Evolutionary conservation across 2,113 vertebrate genomes (phyloP).

Genomic region (Sylvietta virens): DNA sequence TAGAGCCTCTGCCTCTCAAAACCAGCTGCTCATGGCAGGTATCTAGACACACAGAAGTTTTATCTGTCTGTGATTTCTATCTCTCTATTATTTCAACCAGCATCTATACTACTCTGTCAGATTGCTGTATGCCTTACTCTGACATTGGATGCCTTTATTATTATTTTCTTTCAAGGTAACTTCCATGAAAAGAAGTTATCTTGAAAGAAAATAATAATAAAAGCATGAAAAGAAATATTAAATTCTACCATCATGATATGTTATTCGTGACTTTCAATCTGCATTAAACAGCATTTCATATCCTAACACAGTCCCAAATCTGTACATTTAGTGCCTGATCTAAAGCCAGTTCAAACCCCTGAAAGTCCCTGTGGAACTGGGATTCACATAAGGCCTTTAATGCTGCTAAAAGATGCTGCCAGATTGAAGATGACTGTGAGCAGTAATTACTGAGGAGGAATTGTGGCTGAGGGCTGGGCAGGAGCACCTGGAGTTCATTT

Average conservation of each 20-base stretch:
- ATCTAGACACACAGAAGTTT: neutral
- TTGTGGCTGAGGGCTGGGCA: neutral
- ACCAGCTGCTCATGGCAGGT: neutral
- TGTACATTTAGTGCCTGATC: neutral
- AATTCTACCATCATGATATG: neutral
- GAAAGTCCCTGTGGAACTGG: neutral
- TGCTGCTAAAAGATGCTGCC: neutral
- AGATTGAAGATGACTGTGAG: neutral
- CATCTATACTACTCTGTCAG: neutral
- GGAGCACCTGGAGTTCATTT: neutral
- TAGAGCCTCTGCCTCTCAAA: neutral
- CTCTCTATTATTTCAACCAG: neutral
- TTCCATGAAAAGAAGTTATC: neutral
- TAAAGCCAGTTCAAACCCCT: neutral
- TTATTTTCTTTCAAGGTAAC: neutral
- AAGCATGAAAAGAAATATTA: neutral
- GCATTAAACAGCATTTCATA: neutral
- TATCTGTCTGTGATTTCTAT: neutral
- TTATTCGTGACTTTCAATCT: neutral
- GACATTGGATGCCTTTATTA: neutral
- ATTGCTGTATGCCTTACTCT: neutral
- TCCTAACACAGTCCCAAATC: neutral
- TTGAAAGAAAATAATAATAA: neutral
- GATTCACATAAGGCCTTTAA: neutral
- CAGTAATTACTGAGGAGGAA: neutral